Evolutionary conservation across 2,797 vertebrate genomes (phyloP).

Genomic region (Philypnodon macrostomus): DNA sequence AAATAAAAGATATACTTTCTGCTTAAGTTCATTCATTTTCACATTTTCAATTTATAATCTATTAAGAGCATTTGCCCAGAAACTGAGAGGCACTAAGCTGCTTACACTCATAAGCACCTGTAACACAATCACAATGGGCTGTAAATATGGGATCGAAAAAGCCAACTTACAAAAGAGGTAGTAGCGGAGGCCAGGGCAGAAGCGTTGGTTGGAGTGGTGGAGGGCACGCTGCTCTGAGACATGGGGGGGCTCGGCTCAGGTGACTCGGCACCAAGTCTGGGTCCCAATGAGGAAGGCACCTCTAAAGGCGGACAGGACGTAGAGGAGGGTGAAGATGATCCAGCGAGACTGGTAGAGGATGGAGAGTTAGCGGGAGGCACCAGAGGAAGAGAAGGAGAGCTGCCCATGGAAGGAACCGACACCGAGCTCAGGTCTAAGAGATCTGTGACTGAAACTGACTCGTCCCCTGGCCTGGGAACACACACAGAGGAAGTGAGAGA

Average conservation of each 20-base stretch:
- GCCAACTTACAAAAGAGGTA: slow-evolving; percentile 63
- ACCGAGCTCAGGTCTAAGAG: slow-evolving; percentile 81
- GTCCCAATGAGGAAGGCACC: slow-evolving; percentile 66
- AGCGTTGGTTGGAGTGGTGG: slow-evolving; percentile 39
- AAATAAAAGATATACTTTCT: too few relatives aligned
- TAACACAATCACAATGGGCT: not conserved
- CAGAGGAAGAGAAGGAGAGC: slow-evolving; percentile 63
- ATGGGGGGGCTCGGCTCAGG: slow-evolving; percentile 72
- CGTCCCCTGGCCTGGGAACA: slow-evolving; percentile 77
- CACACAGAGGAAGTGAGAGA: slow-evolving; percentile 16
- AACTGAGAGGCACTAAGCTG: not conserved
- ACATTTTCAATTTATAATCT: not conserved
- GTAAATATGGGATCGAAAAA: not conserved
- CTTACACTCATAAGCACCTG: not conserved
- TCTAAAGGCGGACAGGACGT: slow-evolving; percentile 66
- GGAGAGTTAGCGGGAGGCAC: slow-evolving; percentile 46
- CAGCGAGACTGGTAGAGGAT: slow-evolving; percentile 47
- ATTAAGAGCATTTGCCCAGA: not conserved
- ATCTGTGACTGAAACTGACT: slow-evolving; percentile 79
- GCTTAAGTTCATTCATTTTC: too few relatives aligned
- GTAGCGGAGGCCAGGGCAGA: slow-evolving; percentile 41
- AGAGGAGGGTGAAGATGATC: slow-evolving; percentile 61
- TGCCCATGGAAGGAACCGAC: slow-evolving; percentile 61
- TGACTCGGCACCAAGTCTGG: slow-evolving; percentile 51
- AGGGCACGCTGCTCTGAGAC: slow-evolving; percentile 53